Percentiles rank a stretch among this genome's conserved stretches.
These are phyloP conservation scores for Physella acuta DNA, from an alignment of 1,140 invertebrate species.

Conservation along the genomic window DNA sequence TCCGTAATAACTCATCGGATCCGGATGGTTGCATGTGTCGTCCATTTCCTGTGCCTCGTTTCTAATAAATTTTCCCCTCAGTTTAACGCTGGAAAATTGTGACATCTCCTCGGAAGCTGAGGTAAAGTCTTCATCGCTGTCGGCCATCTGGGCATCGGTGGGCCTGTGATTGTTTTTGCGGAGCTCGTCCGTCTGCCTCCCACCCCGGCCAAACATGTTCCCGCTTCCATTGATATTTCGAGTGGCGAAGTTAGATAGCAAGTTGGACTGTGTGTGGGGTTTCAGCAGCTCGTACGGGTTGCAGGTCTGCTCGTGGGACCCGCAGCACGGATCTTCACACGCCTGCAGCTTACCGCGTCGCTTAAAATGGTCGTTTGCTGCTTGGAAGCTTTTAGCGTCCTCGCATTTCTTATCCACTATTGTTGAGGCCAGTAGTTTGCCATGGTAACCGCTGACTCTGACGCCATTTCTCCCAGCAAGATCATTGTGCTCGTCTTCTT, in stretches of 20 bases:
- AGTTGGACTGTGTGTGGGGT: background rate
- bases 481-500: background rate
- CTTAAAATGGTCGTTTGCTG: background rate
- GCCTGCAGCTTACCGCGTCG: background rate
- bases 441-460: background rate
- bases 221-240: slow-evolving; percentile 21
- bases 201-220: slow-evolving; percentile 3
- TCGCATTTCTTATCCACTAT: background rate
- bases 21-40: slow-evolving; percentile 22
- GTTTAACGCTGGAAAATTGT: background rate
- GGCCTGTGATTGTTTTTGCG: background rate
- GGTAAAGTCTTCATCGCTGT: slow-evolving; percentile 17
- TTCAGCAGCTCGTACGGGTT: slow-evolving; percentile 6
- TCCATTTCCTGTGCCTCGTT: slow-evolving; percentile 13
- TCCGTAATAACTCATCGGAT: slow-evolving; percentile 1
- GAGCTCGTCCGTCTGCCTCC: background rate
- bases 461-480: background rate
- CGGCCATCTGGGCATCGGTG: background rate
- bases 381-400: too few species aligned
- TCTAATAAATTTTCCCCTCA: background rate
- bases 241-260: background rate
- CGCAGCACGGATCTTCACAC: background rate
- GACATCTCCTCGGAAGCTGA: slow-evolving; percentile 10
- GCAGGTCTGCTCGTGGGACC: background rate
- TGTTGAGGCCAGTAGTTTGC: background rate